Conservation (phyloP, 2,888 invertebrate species). For the Rutpela maculata region DNA sequence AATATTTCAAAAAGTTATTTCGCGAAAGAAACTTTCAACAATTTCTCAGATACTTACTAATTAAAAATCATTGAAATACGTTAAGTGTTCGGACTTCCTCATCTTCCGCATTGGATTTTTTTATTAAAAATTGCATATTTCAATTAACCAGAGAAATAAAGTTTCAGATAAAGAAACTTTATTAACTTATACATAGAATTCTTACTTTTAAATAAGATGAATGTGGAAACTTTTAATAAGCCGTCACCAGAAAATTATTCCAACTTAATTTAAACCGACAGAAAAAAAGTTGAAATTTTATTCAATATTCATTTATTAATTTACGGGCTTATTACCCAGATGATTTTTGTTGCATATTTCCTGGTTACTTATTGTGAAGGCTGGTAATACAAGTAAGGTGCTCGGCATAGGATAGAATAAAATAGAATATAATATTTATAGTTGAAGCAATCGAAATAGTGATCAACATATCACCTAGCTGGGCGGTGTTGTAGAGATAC, state of each 20-base stretch:
- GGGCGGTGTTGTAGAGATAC: too few relatives aligned
- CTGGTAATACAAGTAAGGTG: too few relatives aligned
- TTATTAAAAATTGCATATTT: conserved; percentile 32
- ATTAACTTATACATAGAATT: conserved; percentile 47
- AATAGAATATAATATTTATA: too few relatives aligned
- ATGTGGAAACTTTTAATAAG: conserved; percentile 51
- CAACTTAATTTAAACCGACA: conserved; percentile 39
- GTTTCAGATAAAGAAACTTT: conserved; percentile 34
- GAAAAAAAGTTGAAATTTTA: conserved; percentile 35
- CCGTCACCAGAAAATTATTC: conserved; percentile 49
- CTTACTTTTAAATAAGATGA: conserved; percentile 44
- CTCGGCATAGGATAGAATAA: too few relatives aligned
- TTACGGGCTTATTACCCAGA: neutral
- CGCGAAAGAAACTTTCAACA: too few relatives aligned
- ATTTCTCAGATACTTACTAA: neutral
- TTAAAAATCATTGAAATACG: neutral
- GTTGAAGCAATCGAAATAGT: too few relatives aligned
- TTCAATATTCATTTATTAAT: conserved; percentile 43
- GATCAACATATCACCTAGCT: too few relatives aligned
- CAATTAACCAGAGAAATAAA: conserved; percentile 18
- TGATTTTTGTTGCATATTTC: too few relatives aligned
- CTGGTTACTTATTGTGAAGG: too few relatives aligned
- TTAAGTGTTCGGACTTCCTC: neutral
- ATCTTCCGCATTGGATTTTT: neutral
- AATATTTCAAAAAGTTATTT: too few relatives aligned